phyloP scores from a whole-genome alignment of 1,140 invertebrate species.

The Drosophila nigromelanica region DNA sequence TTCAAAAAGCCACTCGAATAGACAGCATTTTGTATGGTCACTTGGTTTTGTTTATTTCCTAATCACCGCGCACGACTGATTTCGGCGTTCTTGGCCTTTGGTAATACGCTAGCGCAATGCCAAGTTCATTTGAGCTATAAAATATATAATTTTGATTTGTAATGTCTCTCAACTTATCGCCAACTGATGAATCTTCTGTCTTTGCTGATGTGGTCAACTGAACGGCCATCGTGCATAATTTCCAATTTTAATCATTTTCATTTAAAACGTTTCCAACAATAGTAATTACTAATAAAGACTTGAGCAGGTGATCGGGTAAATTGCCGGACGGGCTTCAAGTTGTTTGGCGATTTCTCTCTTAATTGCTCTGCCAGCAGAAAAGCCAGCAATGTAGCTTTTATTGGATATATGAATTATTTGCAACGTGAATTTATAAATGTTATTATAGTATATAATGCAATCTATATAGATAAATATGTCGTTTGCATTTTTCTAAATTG shows the following conservation, averaged over 20 bases:
- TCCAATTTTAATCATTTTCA: not conserved
- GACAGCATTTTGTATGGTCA: slow-evolving; percentile 22
- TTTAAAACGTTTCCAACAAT: not conserved
- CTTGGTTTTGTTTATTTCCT: slow-evolving; percentile 49
- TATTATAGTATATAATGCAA: slow-evolving; percentile 36
- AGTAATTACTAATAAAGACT: not conserved
- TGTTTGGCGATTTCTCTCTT: slow-evolving; percentile 4
- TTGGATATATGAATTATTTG: slow-evolving; percentile 6
- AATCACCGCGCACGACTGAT: slow-evolving; percentile 66
- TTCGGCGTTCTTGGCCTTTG: slow-evolving; percentile 64
- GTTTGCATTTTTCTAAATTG: slow-evolving; percentile 76
- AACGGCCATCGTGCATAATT: slow-evolving; percentile 41
- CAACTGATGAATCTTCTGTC: slow-evolving; percentile 11
- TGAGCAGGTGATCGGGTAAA: slow-evolving; percentile 7
- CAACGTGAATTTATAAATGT: slow-evolving; percentile 5
- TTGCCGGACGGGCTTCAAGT: slow-evolving; percentile 1
- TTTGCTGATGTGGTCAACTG: not conserved
- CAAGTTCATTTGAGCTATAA: slow-evolving; percentile 70
- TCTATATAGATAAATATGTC: slow-evolving; percentile 26
- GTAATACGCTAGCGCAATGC: slow-evolving; percentile 67
- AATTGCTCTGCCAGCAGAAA: slow-evolving; percentile 14
- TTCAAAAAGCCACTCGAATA: not conserved
- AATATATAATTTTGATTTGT: slow-evolving; percentile 46
- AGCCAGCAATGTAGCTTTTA: slow-evolving; percentile 5
- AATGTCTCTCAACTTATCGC: slow-evolving; percentile 46